Evolutionary conservation across 2,888 invertebrate genomes (phyloP), one percentile per base, ranked within the genome.

Genomic region (Strigamia transsilvanica): DNA sequence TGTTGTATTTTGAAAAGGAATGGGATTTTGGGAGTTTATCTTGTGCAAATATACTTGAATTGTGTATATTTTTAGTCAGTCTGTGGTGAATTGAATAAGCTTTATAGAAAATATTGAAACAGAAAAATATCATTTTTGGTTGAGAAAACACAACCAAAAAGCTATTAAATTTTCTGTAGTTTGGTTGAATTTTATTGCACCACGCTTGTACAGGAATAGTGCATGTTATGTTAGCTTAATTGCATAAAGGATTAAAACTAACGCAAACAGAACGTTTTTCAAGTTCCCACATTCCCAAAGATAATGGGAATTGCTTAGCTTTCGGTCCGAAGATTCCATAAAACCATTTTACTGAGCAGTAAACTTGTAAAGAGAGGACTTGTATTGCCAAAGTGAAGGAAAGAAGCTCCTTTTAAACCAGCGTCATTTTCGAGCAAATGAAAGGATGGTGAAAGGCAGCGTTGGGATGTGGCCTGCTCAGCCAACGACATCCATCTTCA

Each of bases 1-100:
- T 61, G 61, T 61, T 61, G 61, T 61, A 61, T 61, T 61, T 61
- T 61, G 61, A 61, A 23, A 61, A 18, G 61, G 61, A 23, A 10
- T 21, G 61, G 61, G 61, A 61, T 61, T 61, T 61, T 9, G 61
- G 61, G 61, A 61, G 23, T 61, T 61, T 21, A 61, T 61, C 61
- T 23, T 61, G 3, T 61, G 61, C 61, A 61, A 61, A 61, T 61
- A 61, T 61, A 9, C 61, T 23, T 10, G 18, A 18, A 61, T 46
- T 46, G 46, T 2, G 46, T 7, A 34, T 34, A 5, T 46, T 46
- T 46, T 46, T 46, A n/a, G 46, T 46, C 46, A 10, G 15, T 46
- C 12, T 15, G 46, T 46, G 46, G 12, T 10, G 46, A 34, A 34
- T 34, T 34, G 34, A n/a, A 34, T 34, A 34, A 34, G 34, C 7